Conservation (phyloP, 2,888 invertebrate species). For the Acanthosoma haemorrhoidale region DNA sequence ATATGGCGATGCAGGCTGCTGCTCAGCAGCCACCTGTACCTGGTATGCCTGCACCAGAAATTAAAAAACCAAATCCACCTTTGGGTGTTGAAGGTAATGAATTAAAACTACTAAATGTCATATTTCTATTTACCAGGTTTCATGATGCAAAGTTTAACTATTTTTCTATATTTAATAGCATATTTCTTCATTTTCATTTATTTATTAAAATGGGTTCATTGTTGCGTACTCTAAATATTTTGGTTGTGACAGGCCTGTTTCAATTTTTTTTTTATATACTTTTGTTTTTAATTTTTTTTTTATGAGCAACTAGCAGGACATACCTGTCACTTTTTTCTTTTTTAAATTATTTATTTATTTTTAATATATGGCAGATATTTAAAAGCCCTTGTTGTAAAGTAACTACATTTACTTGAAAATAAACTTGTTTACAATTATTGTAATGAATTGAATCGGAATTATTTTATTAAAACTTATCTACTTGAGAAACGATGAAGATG, state of each 20-base stretch:
- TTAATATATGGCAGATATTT: background rate
- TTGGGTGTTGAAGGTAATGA: background rate
- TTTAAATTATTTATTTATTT: background rate
- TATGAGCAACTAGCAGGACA: background rate
- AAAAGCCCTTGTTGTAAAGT: background rate
- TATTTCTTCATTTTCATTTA: background rate
- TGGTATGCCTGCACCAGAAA: background rate
- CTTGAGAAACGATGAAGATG: constrained; percentile 27
- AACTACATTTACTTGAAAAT: background rate
- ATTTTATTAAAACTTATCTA: constrained; percentile 20
- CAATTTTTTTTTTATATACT: background rate
- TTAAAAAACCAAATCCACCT: background rate
- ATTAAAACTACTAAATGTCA: background rate
- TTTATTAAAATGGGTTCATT: background rate
- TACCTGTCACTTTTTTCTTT: background rate
- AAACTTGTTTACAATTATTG: background rate
- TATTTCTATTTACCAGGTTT: background rate
- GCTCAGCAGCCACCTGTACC: constrained; percentile 17
- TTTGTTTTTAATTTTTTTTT: constrained; percentile 2
- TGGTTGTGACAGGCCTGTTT: background rate
- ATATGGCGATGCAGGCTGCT: constrained; percentile 19
- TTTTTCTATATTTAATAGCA: background rate
- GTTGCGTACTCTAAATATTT: background rate
- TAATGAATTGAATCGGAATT: background rate
- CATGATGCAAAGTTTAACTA: background rate